Percentiles rank a stretch among this genome's conserved stretches.
Conservation (phyloP, 2,888 invertebrate genomes). For the Thalpophila matura region DNA sequence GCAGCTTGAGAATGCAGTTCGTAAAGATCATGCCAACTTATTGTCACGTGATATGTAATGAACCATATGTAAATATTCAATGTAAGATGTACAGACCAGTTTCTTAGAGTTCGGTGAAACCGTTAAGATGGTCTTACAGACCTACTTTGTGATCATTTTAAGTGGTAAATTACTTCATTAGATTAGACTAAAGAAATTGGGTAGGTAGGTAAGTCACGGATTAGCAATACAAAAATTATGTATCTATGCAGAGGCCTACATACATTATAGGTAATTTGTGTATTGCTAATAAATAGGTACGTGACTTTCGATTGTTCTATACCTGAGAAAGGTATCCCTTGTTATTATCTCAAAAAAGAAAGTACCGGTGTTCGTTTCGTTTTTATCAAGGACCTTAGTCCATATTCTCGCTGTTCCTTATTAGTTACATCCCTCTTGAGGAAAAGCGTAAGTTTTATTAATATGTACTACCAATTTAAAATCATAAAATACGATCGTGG, state of each 20-base stretch:
- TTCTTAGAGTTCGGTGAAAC: constrained; percentile 27
- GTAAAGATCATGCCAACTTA: constrained; percentile 38
- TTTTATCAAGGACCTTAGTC: too few species aligned
- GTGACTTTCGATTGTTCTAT: too few species aligned
- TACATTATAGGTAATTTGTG: too few species aligned
- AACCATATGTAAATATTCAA: constrained; percentile 33
- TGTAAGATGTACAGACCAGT: constrained; percentile 27
- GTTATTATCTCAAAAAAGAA: constrained; percentile 14
- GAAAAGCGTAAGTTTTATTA: background rate
- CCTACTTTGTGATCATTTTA: constrained; percentile 9
- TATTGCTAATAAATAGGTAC: too few species aligned
- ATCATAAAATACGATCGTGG: constrained; percentile 3
- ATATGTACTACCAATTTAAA: constrained; percentile 17
- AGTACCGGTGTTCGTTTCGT: background rate
- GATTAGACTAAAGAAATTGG: constrained; percentile 5
- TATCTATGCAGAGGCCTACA: too few species aligned
- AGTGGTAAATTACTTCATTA: constrained; percentile 18
- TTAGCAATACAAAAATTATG: constrained; percentile 23
- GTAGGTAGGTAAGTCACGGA: constrained; percentile 31
- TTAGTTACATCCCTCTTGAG: background rate
- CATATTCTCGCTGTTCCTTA: background rate
- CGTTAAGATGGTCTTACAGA: constrained; percentile 10
- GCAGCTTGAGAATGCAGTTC: constrained; percentile 41
- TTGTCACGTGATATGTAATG: constrained; percentile 36
- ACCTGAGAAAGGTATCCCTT: constrained; percentile 20